Evolutionary conservation across 1,140 invertebrate species (phyloP), one percentile per base, ranked within the genome.

Genomic region (Zelostemma sp.): DNA sequence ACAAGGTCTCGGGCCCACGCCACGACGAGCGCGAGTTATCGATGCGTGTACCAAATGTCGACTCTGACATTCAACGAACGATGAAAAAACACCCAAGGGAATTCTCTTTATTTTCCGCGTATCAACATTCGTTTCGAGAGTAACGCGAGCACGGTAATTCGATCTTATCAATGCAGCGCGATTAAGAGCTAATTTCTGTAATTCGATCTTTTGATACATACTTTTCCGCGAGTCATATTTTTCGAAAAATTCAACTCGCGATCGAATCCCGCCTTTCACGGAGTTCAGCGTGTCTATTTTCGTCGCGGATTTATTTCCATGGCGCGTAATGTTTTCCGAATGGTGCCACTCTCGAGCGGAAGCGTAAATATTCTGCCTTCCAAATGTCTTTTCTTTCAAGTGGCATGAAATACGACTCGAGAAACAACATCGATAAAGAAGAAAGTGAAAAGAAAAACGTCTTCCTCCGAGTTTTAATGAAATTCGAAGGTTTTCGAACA

Each of bases 1-100:
- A 48, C 75, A 66, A 72, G 68, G 73, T 68, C 73, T 71, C 48
- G 68, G 75, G 69, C 73, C 69, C 68, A 77, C 63, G 71, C 73
- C 69, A 59, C 78, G 76, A 68, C 46, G 40, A 50, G 70, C 60
- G 50, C 65, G 67, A 69, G 66, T 48, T 41, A 19, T 68, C 46
- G 16, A 43, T 55, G 55, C 40, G 40, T 54, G 54, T 41, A 31
- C 15, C 25, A 49, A 73, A 49, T 57, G 60, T 46, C 31, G 60
- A 43, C 54, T 73, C 68, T 50, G 71, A 78, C 69, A 70, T 75
- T 72, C 33, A 35, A 35, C 6, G 33, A 35, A 35, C 5, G n/a
- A n/a, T n/a, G n/a, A n/a, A n/a, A n/a, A n/a, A n/a, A n/a, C n/a
- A n/a, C n/a, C n/a, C n/a, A n/a, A n/a, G n/a, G n/a, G n/a, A n/a